A percentile compares a stretch with the other conserved stretches of the same genome.
phyloP scores from a whole-genome alignment of 2,113 vertebrate species.

The Strigops habroptila region DNA sequence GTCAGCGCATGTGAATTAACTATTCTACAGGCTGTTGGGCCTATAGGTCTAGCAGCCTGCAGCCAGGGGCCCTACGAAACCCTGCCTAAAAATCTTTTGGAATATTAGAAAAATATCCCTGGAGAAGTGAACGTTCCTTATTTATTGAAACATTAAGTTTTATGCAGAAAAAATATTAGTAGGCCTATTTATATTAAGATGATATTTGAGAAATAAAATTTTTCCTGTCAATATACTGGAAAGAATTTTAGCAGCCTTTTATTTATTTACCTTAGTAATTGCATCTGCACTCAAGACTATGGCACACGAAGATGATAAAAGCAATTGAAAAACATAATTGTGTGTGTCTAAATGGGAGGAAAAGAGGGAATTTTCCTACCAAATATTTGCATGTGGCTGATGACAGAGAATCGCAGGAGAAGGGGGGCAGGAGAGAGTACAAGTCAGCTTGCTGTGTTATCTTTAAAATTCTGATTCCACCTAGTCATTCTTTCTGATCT shows the following conservation, averaged over 20 bases:
- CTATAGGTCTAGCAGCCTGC: not conserved
- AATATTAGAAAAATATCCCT: not conserved
- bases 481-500: not conserved
- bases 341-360: not conserved
- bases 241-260: not conserved
- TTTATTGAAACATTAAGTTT: not conserved
- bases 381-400: not conserved
- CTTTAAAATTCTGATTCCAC: not conserved
- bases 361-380: not conserved
- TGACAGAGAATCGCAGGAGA: not conserved
- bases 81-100: not conserved
- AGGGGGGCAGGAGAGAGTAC: not conserved
- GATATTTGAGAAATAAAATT: not conserved
- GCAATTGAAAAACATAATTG: not conserved
- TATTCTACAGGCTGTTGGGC: not conserved
- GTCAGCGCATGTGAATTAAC: not conserved
- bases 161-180: not conserved
- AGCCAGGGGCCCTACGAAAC: not conserved
- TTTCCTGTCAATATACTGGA: not conserved
- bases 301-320: not conserved
- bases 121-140: not conserved
- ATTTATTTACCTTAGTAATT: not conserved
- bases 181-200: not conserved
- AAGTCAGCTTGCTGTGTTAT: not conserved
- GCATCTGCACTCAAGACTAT: not conserved